Percentiles rank a stretch among this genome's conserved stretches.
Conservation (phyloP, 2,113 vertebrate species). For the Talpa occidentalis region DNA sequence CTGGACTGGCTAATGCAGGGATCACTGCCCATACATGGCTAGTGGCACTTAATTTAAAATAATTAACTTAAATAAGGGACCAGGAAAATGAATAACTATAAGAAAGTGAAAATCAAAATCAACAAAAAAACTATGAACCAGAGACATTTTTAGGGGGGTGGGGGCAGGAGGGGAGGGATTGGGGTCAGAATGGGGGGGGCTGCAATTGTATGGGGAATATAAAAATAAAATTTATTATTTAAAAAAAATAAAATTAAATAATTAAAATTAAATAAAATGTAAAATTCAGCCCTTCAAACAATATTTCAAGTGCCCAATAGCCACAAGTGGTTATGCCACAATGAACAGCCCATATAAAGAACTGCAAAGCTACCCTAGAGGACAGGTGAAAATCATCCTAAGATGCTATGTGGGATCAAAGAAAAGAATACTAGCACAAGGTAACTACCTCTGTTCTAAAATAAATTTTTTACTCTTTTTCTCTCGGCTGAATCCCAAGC, state of each 20-base stretch:
- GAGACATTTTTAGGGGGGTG: too few species aligned
- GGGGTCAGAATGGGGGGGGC: too few species aligned
- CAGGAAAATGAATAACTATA: too few species aligned
- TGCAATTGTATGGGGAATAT: too few species aligned
- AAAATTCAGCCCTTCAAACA: slow-evolving; percentile 26
- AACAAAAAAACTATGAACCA: too few species aligned
- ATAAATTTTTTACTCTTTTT: neutral
- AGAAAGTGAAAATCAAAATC: too few species aligned
- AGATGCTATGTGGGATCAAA: neutral
- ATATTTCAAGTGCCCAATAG: neutral
- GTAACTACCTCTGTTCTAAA: neutral
- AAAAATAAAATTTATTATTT: too few species aligned
- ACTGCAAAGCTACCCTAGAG: neutral
- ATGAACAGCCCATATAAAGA: neutral
- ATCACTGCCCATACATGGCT: neutral
- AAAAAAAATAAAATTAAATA: too few species aligned
- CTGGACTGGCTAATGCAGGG: too few species aligned
- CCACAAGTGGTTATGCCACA: neutral
- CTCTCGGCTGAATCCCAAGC: neutral
- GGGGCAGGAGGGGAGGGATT: too few species aligned
- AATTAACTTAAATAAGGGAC: too few species aligned
- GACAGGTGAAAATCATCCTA: neutral
- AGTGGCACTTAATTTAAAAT: neutral
- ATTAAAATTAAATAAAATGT: slow-evolving; percentile 1
- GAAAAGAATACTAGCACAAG: neutral